Base-by-base conservation (phyloP, 2,113 vertebrate genomes). In the Notothenia rossii region DNA sequence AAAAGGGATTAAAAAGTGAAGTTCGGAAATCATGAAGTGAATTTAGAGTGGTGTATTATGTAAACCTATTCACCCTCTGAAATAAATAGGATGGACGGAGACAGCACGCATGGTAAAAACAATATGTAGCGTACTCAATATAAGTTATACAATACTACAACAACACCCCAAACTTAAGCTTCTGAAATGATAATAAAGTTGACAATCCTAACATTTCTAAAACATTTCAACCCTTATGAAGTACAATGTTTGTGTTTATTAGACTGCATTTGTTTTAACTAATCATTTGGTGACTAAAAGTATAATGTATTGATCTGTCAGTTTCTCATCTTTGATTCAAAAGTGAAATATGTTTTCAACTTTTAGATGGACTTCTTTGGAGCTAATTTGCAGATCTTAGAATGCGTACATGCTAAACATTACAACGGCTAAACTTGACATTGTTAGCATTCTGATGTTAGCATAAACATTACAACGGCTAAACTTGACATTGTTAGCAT, bases 81-180 rank as follows among this genome's bases (percentile, higher is more conserved):
- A 45, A n/a, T 46, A 43, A 17, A 25, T 7, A 22, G 18, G 15
- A 0, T 66, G 43, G 17, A 33, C 62, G 66, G 53, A 53, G 46
- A 43, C 4, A 2, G 14, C 49, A 14, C 20, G 58, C 43, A 5
- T 36, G 4, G 29, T 17, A 58, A 8, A 3, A 49, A 36, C 29
- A 33, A 62, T 70, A 46, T 43, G 51, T n/a, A n/a, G n/a, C n/a
- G n/a, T 63, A 55, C 67, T 69, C n/a, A 69, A 36, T 43, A 29
- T 51, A 22, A 22, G 45, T 20, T 12, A 22, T 53, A 45, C 7
- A 48, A 36, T 63, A 36, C 10, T 55, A 25, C 14, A 68, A 14
- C 65, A 48, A 14, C 43, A 50, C 5, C 13, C 9, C 45, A 22
- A 61, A 40, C 17, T 60, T 15, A 10, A 50, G 60, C n/a, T 25